Conservation (phyloP, 2,888 invertebrate species). For the Unio pictorum region DNA sequence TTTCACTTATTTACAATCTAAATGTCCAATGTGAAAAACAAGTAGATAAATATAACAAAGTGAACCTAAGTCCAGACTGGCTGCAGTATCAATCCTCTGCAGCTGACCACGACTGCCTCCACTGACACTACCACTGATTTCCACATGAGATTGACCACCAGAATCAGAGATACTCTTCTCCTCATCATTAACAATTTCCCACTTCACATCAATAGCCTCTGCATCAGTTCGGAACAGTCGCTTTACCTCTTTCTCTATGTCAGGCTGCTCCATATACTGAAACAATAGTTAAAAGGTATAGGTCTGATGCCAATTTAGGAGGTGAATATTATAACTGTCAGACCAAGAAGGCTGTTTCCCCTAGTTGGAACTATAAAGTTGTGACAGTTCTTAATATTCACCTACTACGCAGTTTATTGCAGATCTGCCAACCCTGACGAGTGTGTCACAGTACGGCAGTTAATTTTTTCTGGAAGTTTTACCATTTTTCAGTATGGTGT, state of each 20-base stretch:
- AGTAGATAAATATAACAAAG: background rate
- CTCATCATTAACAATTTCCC: conserved; percentile 67
- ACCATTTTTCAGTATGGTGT: too few species aligned
- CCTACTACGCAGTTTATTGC: too few species aligned
- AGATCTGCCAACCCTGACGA: too few species aligned
- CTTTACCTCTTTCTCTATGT: conserved; percentile 98
- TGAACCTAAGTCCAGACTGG: conserved; percentile 40
- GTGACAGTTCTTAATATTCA: too few species aligned
- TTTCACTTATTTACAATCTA: background rate
- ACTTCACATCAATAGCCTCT: conserved; percentile 79
- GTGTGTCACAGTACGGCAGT: too few species aligned
- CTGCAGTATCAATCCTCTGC: conserved; percentile 25
- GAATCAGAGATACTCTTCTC: conserved; percentile 42
- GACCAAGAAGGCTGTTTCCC: too few species aligned
- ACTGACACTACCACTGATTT: conserved; percentile 7
- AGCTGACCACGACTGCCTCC: conserved; percentile 22
- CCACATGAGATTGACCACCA: conserved; percentile 19
- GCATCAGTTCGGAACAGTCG: conserved; percentile 89
- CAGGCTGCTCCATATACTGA: conserved; percentile 92
- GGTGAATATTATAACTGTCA: too few species aligned
- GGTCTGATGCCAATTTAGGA: too few species aligned
- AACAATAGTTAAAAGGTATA: conserved; percentile 4
- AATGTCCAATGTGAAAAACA: background rate
- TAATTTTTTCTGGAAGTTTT: too few species aligned
- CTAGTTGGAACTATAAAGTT: too few species aligned